A percentile compares a stretch with the other conserved stretches of the same genome.
Conservation (phyloP, 64 coral and sea anemone species). For the Dendronephthya gigantea region DNA sequence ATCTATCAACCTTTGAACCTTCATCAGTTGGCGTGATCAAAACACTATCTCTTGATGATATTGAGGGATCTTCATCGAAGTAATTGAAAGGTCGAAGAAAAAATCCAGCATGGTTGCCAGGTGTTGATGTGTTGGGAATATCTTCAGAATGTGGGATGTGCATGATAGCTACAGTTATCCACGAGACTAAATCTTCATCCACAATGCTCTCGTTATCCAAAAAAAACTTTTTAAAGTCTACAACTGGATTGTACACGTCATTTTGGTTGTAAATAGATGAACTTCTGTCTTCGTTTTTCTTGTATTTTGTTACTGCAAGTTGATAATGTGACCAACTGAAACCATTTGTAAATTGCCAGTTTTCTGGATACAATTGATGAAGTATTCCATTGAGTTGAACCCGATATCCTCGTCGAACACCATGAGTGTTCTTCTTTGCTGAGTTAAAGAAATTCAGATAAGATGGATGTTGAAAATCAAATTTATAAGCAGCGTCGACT, state of each 20-base stretch:
- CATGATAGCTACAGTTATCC: slow-evolving; percentile 49
- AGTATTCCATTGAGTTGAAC: slow-evolving; percentile 34
- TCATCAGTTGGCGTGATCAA: slow-evolving; percentile 1
- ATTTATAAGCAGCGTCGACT: slow-evolving; percentile 48
- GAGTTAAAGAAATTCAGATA: slow-evolving; percentile 60
- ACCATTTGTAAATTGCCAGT: slow-evolving; percentile 11
- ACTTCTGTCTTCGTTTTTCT: slow-evolving; percentile 42
- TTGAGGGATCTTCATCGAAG: slow-evolving; percentile 75
- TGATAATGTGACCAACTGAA: slow-evolving; percentile 42
- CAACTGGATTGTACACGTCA: slow-evolving; percentile 31
- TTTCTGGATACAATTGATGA: slow-evolving; percentile 48
- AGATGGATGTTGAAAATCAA: slow-evolving; percentile 47
- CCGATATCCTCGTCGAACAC: slow-evolving; percentile 43
- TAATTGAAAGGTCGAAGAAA: slow-evolving; percentile 66
- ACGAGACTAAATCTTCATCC: slow-evolving; percentile 55
- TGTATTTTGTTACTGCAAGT: slow-evolving; percentile 60
- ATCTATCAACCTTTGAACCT: neutral
- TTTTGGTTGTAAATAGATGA: slow-evolving; percentile 39
- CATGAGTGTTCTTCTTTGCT: slow-evolving; percentile 17
- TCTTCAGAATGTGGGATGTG: slow-evolving; percentile 69
- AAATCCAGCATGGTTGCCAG: slow-evolving; percentile 39
- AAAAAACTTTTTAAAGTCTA: slow-evolving; percentile 53
- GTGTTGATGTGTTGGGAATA: slow-evolving; percentile 50
- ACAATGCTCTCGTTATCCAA: slow-evolving; percentile 47
- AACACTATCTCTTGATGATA: slow-evolving; percentile 21